phyloP scores from a whole-genome alignment of 2,113 vertebrate genomes.

The Strix uralensis region DNA sequence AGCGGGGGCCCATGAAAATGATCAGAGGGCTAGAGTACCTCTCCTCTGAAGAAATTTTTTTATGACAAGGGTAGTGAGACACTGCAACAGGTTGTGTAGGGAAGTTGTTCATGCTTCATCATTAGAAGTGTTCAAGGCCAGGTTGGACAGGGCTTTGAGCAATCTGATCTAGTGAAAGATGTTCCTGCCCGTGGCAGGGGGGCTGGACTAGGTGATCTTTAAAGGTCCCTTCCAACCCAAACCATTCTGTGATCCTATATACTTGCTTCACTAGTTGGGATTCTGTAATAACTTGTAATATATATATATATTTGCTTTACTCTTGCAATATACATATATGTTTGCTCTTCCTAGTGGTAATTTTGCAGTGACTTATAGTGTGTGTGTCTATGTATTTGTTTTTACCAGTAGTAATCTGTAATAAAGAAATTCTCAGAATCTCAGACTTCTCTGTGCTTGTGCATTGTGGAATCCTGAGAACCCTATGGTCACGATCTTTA shows the following conservation, averaged over 20 bases:
- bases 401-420: not conserved
- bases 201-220: not conserved
- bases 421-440: not conserved
- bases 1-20: not conserved
- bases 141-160: not conserved
- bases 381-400: not conserved
- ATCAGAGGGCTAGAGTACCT: not conserved
- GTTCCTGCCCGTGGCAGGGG: not conserved
- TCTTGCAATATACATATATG: not conserved
- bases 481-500: not conserved
- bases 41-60: not conserved
- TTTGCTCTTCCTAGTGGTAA: not conserved
- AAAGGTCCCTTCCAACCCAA: not conserved
- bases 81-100: not conserved
- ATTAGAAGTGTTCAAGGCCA: not conserved
- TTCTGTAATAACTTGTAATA: not conserved
- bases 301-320: not conserved
- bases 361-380: not conserved
- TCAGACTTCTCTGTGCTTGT: not conserved
- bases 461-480: not conserved
- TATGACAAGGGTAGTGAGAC: not conserved
- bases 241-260: not conserved
- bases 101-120: not conserved
- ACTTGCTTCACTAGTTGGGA: not conserved
- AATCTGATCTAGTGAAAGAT: not conserved